phyloP scores from a whole-genome alignment of 2,797 vertebrate species.

The Sarcoramphus papa region DNA sequence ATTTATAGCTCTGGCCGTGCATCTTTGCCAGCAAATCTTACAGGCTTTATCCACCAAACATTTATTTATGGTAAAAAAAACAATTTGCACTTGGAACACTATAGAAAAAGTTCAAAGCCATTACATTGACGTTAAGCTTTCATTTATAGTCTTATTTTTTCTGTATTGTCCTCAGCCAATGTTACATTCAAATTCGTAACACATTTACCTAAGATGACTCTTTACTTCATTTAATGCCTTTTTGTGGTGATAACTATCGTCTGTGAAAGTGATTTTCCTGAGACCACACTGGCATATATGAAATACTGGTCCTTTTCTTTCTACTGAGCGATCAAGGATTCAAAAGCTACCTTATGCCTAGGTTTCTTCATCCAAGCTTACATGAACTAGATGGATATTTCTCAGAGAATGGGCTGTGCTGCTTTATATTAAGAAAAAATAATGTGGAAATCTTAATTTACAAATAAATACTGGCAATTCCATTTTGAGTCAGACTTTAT shows the following conservation, averaged over 20 bases:
- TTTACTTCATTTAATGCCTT: neutral
- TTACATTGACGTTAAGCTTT: constrained; percentile 1
- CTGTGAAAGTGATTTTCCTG: neutral
- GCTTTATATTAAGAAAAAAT: constrained; percentile 18
- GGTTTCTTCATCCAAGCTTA: constrained; percentile 74
- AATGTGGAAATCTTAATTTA: neutral
- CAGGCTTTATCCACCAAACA: neutral
- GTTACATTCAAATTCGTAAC: neutral
- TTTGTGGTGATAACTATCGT: neutral
- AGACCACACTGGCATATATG: neutral
- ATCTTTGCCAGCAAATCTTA: constrained; percentile 25
- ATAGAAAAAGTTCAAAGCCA: neutral
- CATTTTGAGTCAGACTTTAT: neutral
- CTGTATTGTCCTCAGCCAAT: neutral
- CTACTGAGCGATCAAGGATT: neutral
- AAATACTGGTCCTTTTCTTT: neutral
- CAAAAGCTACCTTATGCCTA: constrained; percentile 11
- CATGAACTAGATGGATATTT: constrained; percentile 70
- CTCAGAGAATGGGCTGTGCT: constrained; percentile 66
- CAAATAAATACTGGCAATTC: neutral
- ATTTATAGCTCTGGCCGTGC: constrained; percentile 34
- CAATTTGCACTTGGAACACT: neutral
- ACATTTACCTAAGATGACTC: neutral
- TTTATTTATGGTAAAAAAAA: constrained; percentile 35
- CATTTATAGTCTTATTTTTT: neutral